Percentiles rank a stretch among this genome's conserved stretches.
Evolutionary conservation across 2,797 vertebrate species (phyloP).

Genomic region (Notolepis coatsorum): DNA sequence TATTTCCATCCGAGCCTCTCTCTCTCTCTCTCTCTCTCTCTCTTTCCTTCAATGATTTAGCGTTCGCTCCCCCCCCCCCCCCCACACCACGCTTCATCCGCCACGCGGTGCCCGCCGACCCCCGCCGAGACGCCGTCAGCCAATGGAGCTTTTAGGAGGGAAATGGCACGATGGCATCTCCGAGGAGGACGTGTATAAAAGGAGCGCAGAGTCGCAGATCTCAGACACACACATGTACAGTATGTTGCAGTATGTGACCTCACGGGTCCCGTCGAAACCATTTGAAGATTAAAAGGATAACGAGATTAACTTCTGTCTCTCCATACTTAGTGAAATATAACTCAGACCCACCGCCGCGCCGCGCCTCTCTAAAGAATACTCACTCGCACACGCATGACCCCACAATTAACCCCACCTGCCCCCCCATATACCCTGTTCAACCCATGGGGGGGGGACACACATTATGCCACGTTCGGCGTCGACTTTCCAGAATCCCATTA

Average conservation of each 20-base stretch:
- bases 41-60: slow-evolving; percentile 81
- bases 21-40: slow-evolving; percentile 80
- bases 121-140: slow-evolving; percentile 71
- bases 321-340: slow-evolving; percentile 22
- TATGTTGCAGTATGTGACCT: slow-evolving; percentile 26
- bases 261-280: slow-evolving; percentile 23
- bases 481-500: slow-evolving; percentile 69
- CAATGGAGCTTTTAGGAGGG: slow-evolving; percentile 74
- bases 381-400: slow-evolving; percentile 37
- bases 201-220: slow-evolving; percentile 7
- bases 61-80: slow-evolving; percentile 66
- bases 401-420: slow-evolving; percentile 15
- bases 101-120: slow-evolving; percentile 66
- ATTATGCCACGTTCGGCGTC: slow-evolving; percentile 64
- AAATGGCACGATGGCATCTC: slow-evolving; percentile 65
- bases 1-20: slow-evolving; percentile 86
- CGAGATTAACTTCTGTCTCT: slow-evolving; percentile 47
- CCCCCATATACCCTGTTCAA: slow-evolving; percentile 42
- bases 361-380: slow-evolving; percentile 38
- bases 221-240: slow-evolving; percentile 26
- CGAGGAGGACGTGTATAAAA: slow-evolving; percentile 61
- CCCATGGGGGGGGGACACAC: slow-evolving; percentile 40
- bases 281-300: slow-evolving; percentile 36
- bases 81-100: no score
- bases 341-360: slow-evolving; percentile 4